Conservation (phyloP, 2,888 invertebrate species). For the Agrochola macilenta region DNA sequence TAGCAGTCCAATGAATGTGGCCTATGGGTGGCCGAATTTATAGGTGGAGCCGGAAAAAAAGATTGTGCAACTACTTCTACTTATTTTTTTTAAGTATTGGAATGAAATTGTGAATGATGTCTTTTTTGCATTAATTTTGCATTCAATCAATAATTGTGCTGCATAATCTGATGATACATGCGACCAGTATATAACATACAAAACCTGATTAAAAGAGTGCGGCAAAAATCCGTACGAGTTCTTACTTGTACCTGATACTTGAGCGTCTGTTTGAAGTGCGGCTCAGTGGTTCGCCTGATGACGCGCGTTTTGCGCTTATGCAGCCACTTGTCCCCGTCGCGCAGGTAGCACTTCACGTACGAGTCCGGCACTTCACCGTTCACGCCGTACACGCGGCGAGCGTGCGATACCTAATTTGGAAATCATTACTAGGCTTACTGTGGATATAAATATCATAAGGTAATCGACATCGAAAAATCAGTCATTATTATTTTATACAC, state of each 20-base stretch:
- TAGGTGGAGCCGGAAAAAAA: neutral
- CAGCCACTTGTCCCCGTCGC: conserved; percentile 96
- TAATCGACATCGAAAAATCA: neutral
- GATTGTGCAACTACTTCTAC: conserved; percentile 5
- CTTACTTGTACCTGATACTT: conserved; percentile 92
- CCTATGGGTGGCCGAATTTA: too few relatives aligned
- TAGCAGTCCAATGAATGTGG: neutral
- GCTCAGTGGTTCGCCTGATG: conserved; percentile 95
- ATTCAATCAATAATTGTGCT: conserved; percentile 14
- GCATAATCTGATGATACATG: conserved; percentile 19
- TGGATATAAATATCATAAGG: neutral
- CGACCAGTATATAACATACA: conserved; percentile 25
- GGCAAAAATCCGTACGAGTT: conserved; percentile 54
- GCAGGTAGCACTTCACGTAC: conserved; percentile 97
- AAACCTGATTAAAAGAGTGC: conserved; percentile 39
- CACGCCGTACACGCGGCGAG: conserved; percentile 89
- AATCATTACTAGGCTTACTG: neutral
- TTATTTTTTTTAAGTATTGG: neutral
- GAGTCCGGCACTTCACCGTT: conserved; percentile 95
- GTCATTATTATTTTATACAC: neutral
- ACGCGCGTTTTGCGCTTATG: conserved; percentile 98
- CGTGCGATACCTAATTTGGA: conserved; percentile 83
- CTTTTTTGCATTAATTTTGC: too few relatives aligned
- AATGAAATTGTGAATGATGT: neutral
- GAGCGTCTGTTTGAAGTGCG: conserved; percentile 96